Conservation (phyloP, 2,797 vertebrate genomes). For the Philypnodon macrostomus region DNA sequence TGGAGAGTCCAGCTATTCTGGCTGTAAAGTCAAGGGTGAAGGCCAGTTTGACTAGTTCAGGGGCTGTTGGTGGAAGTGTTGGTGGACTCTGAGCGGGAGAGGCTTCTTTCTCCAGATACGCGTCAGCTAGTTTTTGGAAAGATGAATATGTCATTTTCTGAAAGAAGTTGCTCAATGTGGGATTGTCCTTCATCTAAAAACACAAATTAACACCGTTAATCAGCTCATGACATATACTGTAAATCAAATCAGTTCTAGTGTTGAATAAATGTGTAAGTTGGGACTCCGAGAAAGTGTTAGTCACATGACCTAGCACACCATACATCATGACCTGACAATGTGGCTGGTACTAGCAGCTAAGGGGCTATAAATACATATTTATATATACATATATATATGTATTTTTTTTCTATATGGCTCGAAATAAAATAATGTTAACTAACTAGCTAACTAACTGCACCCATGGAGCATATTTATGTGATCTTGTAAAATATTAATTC, state of each 20-base stretch:
- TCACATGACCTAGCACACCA: no score
- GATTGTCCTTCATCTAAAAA: conserved; percentile 79
- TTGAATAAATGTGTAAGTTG: no score
- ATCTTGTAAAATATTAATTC: no score
- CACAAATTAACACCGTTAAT: conserved; percentile 7
- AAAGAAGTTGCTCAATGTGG: conserved; percentile 76
- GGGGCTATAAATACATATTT: no score
- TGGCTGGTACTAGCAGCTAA: no score
- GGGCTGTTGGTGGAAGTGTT: conserved; percentile 39
- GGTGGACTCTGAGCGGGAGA: conserved; percentile 28
- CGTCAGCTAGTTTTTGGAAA: conserved; percentile 83
- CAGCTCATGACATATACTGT: not conserved
- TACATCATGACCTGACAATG: no score
- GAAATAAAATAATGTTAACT: no score
- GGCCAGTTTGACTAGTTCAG: conserved; percentile 80
- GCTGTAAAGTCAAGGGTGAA: conserved; percentile 83
- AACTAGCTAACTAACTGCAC: no score
- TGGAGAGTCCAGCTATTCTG: conserved; percentile 75
- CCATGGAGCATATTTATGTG: no score
- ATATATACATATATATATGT: no score
- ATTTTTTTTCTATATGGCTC: no score
- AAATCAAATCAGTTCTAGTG: not conserved
- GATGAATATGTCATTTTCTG: conserved; percentile 80
- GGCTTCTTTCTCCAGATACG: conserved; percentile 64
- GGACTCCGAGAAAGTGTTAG: no score